Percentiles rank a stretch among this genome's conserved stretches.
These are phyloP conservation scores for Mesocricetus auratus DNA, from an alignment of 2,113 vertebrate genomes.

Conservation along the genomic window DNA sequence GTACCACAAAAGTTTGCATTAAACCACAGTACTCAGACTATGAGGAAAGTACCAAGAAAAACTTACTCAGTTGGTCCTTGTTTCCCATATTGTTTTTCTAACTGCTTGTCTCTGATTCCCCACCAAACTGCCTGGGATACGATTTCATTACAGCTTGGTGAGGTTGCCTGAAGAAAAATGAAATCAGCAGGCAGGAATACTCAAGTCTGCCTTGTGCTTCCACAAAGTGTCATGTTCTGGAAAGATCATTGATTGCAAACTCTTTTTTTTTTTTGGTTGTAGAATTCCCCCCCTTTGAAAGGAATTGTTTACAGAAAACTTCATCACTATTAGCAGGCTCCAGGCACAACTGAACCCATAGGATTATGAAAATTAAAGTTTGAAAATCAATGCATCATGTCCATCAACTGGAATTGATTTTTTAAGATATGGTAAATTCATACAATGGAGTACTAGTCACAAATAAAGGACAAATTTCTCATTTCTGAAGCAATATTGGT, in stretches of 20 bases:
- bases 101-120: not conserved
- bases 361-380: constrained; percentile 3
- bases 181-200: not conserved
- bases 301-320: constrained; percentile 10
- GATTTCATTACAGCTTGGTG: not conserved
- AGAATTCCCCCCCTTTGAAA: constrained; percentile 22
- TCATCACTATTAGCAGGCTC: not conserved
- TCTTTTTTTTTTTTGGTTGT: not conserved
- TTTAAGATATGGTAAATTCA: not conserved
- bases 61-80: not conserved
- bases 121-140: not conserved
- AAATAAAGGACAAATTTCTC: not conserved
- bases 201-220: not conserved
- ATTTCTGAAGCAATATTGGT: not conserved
- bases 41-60: not conserved
- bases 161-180: not conserved
- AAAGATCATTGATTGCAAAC: not conserved
- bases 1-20: not conserved
- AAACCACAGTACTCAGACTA: not conserved
- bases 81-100: not conserved
- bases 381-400: constrained; percentile 26
- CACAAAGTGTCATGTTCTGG: constrained; percentile 4
- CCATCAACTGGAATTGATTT: not conserved
- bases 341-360: not conserved
- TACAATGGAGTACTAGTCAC: constrained; percentile 2